A percentile compares a stretch with the other conserved stretches of the same genome.
These are phyloP conservation scores for Cyprinella venusta DNA, from an alignment of 2,797 vertebrate genomes.

Conservation along the genomic window DNA sequence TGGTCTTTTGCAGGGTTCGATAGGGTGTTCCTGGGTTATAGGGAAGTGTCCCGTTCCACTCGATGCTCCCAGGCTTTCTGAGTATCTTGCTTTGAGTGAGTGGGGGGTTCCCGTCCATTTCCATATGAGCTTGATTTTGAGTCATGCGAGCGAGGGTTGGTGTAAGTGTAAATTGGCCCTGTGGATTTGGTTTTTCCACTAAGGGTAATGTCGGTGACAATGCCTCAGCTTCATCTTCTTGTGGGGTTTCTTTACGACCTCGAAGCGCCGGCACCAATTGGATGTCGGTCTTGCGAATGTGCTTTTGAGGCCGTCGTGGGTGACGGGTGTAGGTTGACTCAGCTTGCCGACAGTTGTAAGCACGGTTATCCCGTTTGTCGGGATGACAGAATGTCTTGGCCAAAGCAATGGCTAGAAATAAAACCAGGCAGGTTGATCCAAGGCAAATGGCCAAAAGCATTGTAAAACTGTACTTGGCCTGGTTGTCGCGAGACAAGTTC, in stretches of 20 bases:
- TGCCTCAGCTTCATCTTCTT: conserved; percentile 67
- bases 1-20: conserved; percentile 70
- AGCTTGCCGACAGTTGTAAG: conserved; percentile 94
- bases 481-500: conserved; percentile 74
- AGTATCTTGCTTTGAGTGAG: conserved; percentile 68
- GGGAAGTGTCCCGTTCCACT: conserved; percentile 68
- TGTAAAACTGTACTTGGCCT: conserved; percentile 77
- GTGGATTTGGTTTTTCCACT: conserved; percentile 59
- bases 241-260: conserved; percentile 73
- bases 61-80: conserved; percentile 74
- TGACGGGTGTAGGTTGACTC: conserved; percentile 88
- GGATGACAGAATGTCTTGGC: conserved; percentile 84
- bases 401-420: conserved; percentile 80
- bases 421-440: conserved; percentile 77
- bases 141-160: conserved; percentile 72
- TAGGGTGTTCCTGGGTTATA: conserved; percentile 67
- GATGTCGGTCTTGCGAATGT: conserved; percentile 93
- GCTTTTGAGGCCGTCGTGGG: conserved; percentile 89
- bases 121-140: conserved; percentile 77
- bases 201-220: conserved; percentile 65
- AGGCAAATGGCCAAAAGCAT: conserved; percentile 84
- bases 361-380: conserved; percentile 85
- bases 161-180: conserved; percentile 65
- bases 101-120: conserved; percentile 61
- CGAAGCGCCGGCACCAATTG: conserved; percentile 87